Conservation (phyloP, 2,797 vertebrate species). For the Sphaeramia orbicularis region DNA sequence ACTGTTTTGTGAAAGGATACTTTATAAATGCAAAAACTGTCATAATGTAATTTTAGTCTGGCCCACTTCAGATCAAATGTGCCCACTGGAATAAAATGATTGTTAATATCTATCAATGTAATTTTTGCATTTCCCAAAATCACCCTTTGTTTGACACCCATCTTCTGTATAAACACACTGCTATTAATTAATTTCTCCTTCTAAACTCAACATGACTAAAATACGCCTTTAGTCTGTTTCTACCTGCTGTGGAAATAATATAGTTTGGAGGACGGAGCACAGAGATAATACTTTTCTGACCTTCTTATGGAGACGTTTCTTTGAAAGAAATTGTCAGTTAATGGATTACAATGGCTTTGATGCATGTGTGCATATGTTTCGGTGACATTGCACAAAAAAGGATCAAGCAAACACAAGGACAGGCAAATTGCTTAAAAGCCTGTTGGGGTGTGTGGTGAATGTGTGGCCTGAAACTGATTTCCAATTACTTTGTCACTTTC, state of each 20-base stretch:
- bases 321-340: constrained; percentile 38
- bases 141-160: background rate
- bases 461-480: constrained; percentile 25
- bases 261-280: constrained; percentile 19
- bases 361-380: constrained; percentile 19
- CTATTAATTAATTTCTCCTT: background rate
- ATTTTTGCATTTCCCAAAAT: no score
- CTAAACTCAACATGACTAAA: constrained; percentile 14
- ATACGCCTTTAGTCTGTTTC: constrained; percentile 17
- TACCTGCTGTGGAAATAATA: constrained; percentile 14
- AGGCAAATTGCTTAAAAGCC: constrained; percentile 62
- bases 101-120: no score
- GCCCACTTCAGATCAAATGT: no score
- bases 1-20: no score
- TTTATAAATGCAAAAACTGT: no score
- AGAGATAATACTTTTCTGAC: constrained; percentile 23
- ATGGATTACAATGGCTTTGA: constrained; percentile 46
- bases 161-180: background rate
- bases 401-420: constrained; percentile 66
- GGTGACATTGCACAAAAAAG: constrained; percentile 50
- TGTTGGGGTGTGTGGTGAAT: constrained; percentile 37
- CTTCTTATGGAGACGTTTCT: constrained; percentile 33
- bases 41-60: no score
- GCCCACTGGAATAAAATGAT: no score
- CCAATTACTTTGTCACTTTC: constrained; percentile 56